A percentile compares a stretch with the other conserved stretches of the same genome.
Conservation (phyloP, 1,140 invertebrate species). For the Zaprionus gabonicus region DNA sequence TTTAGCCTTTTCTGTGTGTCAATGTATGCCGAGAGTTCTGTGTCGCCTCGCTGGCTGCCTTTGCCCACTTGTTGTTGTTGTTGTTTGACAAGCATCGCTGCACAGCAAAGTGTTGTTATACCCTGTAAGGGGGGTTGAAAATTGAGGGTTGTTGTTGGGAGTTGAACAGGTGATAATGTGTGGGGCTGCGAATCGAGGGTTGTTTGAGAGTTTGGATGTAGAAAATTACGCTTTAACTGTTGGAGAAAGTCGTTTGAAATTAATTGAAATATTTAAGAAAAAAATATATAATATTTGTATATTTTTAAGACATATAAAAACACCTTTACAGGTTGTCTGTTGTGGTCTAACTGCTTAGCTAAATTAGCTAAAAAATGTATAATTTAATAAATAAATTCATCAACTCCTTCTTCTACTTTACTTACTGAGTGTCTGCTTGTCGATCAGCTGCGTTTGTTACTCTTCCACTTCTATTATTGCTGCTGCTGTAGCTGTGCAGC, state of each 20-base stretch:
- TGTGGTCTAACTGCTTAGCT: neutral
- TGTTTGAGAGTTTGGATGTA: neutral
- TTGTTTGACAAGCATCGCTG: slow-evolving; percentile 41
- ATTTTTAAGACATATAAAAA: no score
- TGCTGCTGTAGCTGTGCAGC: slow-evolving; percentile 53
- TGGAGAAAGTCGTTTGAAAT: no score
- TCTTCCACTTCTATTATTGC: slow-evolving; percentile 40
- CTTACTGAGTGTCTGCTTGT: neutral
- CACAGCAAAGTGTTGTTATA: slow-evolving; percentile 71
- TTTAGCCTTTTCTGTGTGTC: slow-evolving; percentile 66
- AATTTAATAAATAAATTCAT: neutral
- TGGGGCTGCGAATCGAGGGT: neutral
- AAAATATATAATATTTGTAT: no score
- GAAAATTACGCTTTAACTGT: neutral
- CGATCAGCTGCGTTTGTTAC: neutral
- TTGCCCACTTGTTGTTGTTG: slow-evolving; percentile 5
- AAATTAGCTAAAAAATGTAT: neutral
- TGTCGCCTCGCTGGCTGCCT: slow-evolving; percentile 6
- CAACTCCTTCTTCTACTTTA: neutral
- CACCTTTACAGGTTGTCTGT: neutral
- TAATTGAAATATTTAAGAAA: no score
- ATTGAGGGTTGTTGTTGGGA: neutral
- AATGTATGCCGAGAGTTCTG: slow-evolving; percentile 65
- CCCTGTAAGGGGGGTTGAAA: slow-evolving; percentile 4
- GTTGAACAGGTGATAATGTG: neutral